Base-by-base conservation (phyloP, 1,140 invertebrate genomes). In the Drosophila tristis region DNA sequence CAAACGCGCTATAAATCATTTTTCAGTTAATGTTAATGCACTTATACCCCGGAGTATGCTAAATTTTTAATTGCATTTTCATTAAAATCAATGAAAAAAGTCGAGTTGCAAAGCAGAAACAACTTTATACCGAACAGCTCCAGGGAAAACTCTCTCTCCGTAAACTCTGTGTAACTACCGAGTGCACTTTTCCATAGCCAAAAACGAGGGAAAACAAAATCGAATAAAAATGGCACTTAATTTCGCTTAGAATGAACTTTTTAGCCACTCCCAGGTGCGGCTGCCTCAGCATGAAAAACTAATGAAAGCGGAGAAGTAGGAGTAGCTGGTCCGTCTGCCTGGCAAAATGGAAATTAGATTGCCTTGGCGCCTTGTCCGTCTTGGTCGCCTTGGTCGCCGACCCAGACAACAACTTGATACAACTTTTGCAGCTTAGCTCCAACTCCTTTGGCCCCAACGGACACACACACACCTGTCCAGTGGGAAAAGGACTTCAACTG, bases 61-160 rank as follows among this genome's bases (percentile, higher is more conserved):
- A 78, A 86, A 86, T 78, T 81, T 86, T 87, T 86, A 86, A 86
- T 86, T 87, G 78, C 84, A 81, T 86, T 86, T 87, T 70, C 78
- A 87, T 86, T 86, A 82, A 87, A 86, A 78, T 87, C 84, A 82
- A 86, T 87, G 75, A 79, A 62, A 62, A 29, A 45, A 57, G 13
- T 11, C 31, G 31, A 35, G 8, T 4, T 11, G 31, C 31, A 35
- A 9, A 35, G 31, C 31, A 35, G 31, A 35, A 15, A 25, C 9
- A 54, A 74, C 54, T 54, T 55, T 25, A 15, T n/a, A 16, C n/a
- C 16, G 42, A 53, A 59, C n/a, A 54, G 48, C 35, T 42, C 45
- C 23, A 13, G 26, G 66, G 61, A n/a, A 16, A 55, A 48, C 42
- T 15, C 49, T 25, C 23, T 31, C 29, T 31, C 29, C 29, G 43